These are phyloP conservation scores for Gymnoscelis rufifasciata DNA, from an alignment of 2,888 invertebrate species.

Conservation along the genomic window DNA sequence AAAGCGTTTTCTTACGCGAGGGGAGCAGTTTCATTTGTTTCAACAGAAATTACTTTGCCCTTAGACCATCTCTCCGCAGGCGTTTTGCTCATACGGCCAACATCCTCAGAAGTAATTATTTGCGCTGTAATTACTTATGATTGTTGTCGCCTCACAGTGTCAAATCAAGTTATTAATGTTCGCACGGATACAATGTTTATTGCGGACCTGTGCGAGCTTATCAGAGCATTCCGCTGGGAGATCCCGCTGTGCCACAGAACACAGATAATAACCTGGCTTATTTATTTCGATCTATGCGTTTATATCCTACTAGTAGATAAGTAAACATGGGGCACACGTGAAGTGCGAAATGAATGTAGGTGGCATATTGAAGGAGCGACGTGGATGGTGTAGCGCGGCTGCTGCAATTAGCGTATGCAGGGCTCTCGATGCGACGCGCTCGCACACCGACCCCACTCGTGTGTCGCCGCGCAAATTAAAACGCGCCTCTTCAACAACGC, in stretches of 20 bases:
- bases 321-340: conserved; percentile 13
- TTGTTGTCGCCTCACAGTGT: conserved; percentile 56
- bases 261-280: conserved; percentile 46
- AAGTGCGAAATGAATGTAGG: conserved; percentile 35
- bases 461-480: conserved; percentile 78
- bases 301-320: conserved; percentile 17
- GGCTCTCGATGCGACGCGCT: conserved; percentile 64
- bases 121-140: conserved; percentile 62
- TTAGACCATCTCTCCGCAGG: conserved; percentile 52
- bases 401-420: conserved; percentile 68
- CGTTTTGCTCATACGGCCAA: conserved; percentile 28
- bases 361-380: conserved; percentile 44
- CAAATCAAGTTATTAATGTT: conserved; percentile 68
- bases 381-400: conserved; percentile 52
- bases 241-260: conserved; percentile 39
- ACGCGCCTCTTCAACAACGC: conserved; percentile 67
- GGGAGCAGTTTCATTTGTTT: conserved; percentile 79
- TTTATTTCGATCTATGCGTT: conserved; percentile 37
- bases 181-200: conserved; percentile 60
- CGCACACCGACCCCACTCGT: conserved; percentile 64
- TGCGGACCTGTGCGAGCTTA: conserved; percentile 63
- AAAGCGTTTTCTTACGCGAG: conserved; percentile 69
- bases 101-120: conserved; percentile 36
- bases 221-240: conserved; percentile 62
- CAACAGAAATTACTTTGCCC: conserved; percentile 68